Conservation (phyloP, 2,797 vertebrate genomes). For the Trematomus bernacchii region DNA sequence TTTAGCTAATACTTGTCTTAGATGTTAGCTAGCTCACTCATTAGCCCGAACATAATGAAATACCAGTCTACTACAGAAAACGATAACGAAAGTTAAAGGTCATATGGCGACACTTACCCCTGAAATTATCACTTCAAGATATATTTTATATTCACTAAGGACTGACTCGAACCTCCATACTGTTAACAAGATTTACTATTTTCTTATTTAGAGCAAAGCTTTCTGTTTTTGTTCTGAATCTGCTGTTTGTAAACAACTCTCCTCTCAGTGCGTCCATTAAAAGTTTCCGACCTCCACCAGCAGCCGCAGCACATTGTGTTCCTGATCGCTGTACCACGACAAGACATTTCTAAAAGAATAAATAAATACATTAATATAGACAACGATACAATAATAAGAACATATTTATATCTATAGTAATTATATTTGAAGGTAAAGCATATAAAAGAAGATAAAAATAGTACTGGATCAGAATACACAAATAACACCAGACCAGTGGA, state of each 20-base stretch:
- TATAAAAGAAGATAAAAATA: not conserved
- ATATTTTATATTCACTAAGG: not conserved
- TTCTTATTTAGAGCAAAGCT: not conserved
- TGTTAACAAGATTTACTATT: not conserved
- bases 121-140: not conserved
- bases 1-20: not conserved
- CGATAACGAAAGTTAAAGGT: conserved; percentile 3
- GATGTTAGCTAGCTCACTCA: not conserved
- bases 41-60: not conserved
- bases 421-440: not conserved
- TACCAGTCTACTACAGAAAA: not conserved
- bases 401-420: not conserved
- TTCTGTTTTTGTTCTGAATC: conserved; percentile 18
- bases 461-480: not conserved
- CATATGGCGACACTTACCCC: conserved; percentile 55
- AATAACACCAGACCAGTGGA: not conserved
- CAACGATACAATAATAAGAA: too few relatives aligned
- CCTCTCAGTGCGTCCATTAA: conserved; percentile 65
- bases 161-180: not conserved
- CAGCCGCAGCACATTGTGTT: conserved; percentile 37
- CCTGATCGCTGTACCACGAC: conserved; percentile 24
- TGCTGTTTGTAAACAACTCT: conserved; percentile 77
- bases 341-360: too few relatives aligned
- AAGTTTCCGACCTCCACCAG: conserved; percentile 64
- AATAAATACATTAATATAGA: too few relatives aligned